Base-by-base conservation (phyloP, 1,140 invertebrate species). In the Sarcophaga peregrina region DNA sequence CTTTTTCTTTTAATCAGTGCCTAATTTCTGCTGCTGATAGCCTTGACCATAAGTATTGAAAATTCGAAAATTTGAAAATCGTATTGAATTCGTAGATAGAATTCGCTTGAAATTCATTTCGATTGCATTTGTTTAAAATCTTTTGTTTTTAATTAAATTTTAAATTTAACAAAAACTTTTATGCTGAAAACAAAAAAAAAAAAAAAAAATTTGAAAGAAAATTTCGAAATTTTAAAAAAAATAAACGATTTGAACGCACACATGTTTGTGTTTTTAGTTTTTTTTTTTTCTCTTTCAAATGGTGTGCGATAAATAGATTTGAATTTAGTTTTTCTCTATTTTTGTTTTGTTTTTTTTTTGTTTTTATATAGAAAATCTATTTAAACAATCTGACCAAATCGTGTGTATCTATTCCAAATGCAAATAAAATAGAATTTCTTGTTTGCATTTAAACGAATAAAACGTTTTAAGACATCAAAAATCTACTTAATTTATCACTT, bases 231-330 rank as follows among this genome's bases (percentile, higher is more conserved):
- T 37, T 37, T 2, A 37, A 37, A 37, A 37, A 37, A 37, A 37
- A 2, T 2, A 37, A 37, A 1, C 1, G 4, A 37, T 37, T 37
- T 37, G 1, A 37, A 37, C 25, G 25, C 25, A 37, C 25, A 37
- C 25, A 37, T 37, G 25, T 37, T 37, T 37, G 25, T 1, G 25
- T 37, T 37, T 37, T 37, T 37, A 2, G 25, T 1, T 1, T 37
- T 37, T 37, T 37, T 37, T 37, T 37, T 37, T 37, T 4, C 4
- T 4, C 4, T 37, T 37, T 37, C 25, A 37, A 37, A 37, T 37
- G 25, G 25, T 37, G 25, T 37, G 25, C 25, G 76, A 85, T 87
- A 87, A 87, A 87, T 85, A 74, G 11, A 7, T 83, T 83, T 84
- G 83, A 58, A 25, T 76, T 76, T 17, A 6, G 9, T 46, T 3